Conservation (phyloP, 2,113 vertebrate genomes). For the Pollimyrus isidori region DNA sequence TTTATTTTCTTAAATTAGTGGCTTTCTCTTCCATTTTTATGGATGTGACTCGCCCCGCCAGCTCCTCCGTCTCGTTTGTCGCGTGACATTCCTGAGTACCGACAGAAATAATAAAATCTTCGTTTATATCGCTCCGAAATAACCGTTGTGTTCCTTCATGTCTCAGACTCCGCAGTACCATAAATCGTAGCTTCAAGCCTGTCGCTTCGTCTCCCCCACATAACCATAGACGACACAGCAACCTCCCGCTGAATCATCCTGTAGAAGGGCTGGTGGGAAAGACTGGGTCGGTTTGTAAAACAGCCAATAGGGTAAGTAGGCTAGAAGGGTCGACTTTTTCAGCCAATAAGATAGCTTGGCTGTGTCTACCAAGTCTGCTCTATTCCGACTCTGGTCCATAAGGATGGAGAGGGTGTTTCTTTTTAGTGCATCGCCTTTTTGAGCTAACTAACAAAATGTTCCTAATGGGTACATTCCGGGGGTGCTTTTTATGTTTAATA, state of each 20-base stretch:
- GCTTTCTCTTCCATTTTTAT: not conserved
- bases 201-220: not conserved
- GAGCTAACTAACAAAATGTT: not conserved
- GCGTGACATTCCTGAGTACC: not conserved
- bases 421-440: not conserved
- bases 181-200: not conserved
- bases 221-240: not conserved
- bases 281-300: not conserved
- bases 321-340: not conserved
- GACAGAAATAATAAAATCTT: not conserved
- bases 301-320: not conserved
- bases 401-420: not conserved
- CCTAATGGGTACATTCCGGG: not conserved
- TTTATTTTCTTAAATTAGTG: not conserved
- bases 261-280: not conserved
- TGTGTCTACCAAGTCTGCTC: not conserved
- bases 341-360: not conserved
- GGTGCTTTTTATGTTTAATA: not conserved
- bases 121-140: not conserved
- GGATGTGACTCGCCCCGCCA: not conserved
- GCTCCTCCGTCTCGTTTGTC: not conserved
- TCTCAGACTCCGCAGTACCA: not conserved
- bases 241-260: not conserved
- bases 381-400: not conserved
- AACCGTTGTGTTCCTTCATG: not conserved